Percentiles rank a stretch among this genome's conserved stretches.
phyloP scores from a whole-genome alignment of 2,797 vertebrate genomes.

The Cyprinodon diabolis region DNA sequence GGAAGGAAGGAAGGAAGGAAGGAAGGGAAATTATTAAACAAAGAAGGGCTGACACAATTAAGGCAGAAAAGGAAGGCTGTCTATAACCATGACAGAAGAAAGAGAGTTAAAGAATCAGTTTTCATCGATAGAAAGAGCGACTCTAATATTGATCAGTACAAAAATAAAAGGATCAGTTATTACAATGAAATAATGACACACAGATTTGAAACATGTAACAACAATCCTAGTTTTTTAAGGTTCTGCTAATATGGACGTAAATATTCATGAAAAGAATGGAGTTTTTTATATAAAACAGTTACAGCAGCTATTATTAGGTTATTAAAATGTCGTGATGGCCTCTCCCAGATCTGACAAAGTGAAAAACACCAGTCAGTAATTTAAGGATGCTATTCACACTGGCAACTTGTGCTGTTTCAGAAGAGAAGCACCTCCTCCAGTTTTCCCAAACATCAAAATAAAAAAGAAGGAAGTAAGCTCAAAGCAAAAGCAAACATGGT shows the following conservation, averaged over 20 bases:
- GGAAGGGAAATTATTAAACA: not conserved
- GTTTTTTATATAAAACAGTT: not conserved
- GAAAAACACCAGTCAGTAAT: not conserved
- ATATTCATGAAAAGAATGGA: not conserved
- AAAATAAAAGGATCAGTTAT: not conserved
- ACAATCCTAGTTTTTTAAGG: not conserved
- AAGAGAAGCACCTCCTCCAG: conserved; percentile 8
- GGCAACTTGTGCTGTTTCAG: conserved; percentile 8
- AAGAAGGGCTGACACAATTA: not conserved
- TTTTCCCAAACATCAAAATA: not conserved
- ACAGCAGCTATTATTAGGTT: not conserved
- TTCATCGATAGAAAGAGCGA: not conserved
- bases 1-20: not conserved
- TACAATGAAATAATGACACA: not conserved
- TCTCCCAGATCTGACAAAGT: not conserved
- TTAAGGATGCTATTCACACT: conserved; percentile 2
- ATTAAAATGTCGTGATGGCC: not conserved
- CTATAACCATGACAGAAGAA: conserved; percentile 78
- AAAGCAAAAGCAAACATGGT: not conserved
- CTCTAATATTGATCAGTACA: not conserved
- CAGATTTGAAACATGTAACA: not conserved
- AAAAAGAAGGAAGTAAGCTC: not conserved
- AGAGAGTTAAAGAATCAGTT: not conserved
- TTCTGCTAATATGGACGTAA: not conserved
- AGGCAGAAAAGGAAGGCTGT: conserved; percentile 26